These are phyloP conservation scores for Sesamia inferens DNA, from an alignment of 2,888 invertebrate species.

Conservation along the genomic window DNA sequence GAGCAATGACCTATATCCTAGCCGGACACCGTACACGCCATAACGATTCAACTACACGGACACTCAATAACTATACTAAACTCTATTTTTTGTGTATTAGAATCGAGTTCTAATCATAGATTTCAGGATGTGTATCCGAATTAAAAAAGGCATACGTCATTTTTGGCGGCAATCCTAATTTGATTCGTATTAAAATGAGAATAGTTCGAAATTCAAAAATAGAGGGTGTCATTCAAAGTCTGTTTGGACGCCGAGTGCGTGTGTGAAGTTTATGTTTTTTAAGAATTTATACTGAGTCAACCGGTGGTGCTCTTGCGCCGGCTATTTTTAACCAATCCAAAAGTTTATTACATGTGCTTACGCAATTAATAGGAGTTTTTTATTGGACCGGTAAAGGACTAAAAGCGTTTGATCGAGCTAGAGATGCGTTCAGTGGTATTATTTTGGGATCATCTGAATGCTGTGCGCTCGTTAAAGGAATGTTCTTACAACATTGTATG, in stretches of 20 bases:
- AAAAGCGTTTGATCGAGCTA: slow-evolving; percentile 82
- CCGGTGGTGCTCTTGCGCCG: slow-evolving; percentile 78
- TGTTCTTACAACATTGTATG: slow-evolving; percentile 54
- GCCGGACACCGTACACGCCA: slow-evolving; percentile 75
- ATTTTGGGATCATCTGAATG: slow-evolving; percentile 69
- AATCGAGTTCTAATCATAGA: slow-evolving; percentile 86
- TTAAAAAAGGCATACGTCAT: slow-evolving; percentile 79
- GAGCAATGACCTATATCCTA: slow-evolving; percentile 90
- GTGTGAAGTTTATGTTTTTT: slow-evolving; percentile 88
- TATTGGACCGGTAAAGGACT: slow-evolving; percentile 88
- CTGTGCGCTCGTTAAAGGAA: slow-evolving; percentile 49
- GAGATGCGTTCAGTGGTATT: slow-evolving; percentile 69
- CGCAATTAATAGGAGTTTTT: slow-evolving; percentile 89
- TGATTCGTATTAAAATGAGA: slow-evolving; percentile 79
- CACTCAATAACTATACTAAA: slow-evolving; percentile 79
- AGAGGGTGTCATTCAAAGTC: slow-evolving; percentile 58
- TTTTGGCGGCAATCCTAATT: slow-evolving; percentile 79
- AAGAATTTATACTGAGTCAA: slow-evolving; percentile 86
- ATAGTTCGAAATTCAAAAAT: slow-evolving; percentile 71
- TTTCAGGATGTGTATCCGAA: slow-evolving; percentile 73
- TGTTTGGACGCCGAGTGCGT: slow-evolving; percentile 65
- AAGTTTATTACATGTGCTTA: slow-evolving; percentile 88
- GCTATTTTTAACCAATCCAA: slow-evolving; percentile 89
- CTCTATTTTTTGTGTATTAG: slow-evolving; percentile 87
- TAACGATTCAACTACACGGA: slow-evolving; percentile 79